Evolutionary conservation across 2,888 invertebrate genomes (phyloP), one percentile per base, ranked within the genome.

Genomic region (Drosophila robusta): DNA sequence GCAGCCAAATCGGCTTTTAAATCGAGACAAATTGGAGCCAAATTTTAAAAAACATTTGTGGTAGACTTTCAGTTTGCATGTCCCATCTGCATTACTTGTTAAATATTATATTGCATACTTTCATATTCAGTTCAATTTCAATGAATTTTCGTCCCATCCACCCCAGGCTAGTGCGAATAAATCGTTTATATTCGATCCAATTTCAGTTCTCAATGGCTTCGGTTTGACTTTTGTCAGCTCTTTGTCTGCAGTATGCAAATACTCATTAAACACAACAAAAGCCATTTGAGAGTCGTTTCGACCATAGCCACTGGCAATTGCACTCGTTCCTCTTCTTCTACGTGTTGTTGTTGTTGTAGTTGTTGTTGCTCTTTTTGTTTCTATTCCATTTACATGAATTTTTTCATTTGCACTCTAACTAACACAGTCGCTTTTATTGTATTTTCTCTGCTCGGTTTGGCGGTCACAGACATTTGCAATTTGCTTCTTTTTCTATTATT

Each of bases 231-330:
- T 66, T 61, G 36, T 41, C 73, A 56, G 56, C 44, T 52, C 38
- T 56, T 76, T 69, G 42, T 41, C 9, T 14, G 14, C 34, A 32
- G 38, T 46, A 50, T 70, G 49, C 42, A 70, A 61, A 61, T 65
- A 71, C 55, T 65, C 58, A 70, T 76, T 73, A 65, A 70, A 70
- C 34, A 44, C 56, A 75, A 60, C 55, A 51, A 73, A 71, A 61
- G 45, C 44, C 38, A 54, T 74, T 66, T 49, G 63, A 50, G 34
- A 57, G 26, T 7, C 26, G 16, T 38, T 55, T 52, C 41, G 44
- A 18, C 70, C 49, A 42, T 46, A 11, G 52, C 75, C 47, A 9
- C 12, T 16, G 58, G 58, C 62, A 38, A 52, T 34, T 56, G 56
- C 26, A 22, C 4, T 14, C 26, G 14, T 36, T 41, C 45, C 26